Conservation (phyloP, 2,888 invertebrate genomes). For the Xestia rhomboidea region DNA sequence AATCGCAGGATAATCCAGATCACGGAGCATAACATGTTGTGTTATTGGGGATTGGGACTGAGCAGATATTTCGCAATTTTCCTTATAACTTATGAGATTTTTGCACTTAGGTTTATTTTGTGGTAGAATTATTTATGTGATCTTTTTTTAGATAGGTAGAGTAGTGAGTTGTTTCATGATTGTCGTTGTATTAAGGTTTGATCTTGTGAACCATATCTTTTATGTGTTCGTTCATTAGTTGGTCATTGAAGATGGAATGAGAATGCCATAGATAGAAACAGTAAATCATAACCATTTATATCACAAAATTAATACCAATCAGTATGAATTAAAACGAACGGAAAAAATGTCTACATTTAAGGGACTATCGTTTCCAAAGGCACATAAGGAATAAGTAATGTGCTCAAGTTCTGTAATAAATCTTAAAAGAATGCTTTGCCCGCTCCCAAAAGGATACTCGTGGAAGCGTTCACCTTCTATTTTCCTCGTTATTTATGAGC, state of each 20-base stretch:
- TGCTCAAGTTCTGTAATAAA: conserved; percentile 90
- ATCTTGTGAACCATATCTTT: background rate
- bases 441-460: conserved; percentile 90
- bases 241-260: background rate
- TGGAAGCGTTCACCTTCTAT: conserved; percentile 90
- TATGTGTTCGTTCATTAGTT: conserved; percentile 20
- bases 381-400: conserved; percentile 90
- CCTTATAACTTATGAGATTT: conserved; percentile 50
- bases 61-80: conserved; percentile 57
- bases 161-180: background rate
- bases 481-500: conserved; percentile 90
- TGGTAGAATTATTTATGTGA: conserved; percentile 12
- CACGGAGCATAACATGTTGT: conserved; percentile 71
- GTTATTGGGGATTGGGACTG: conserved; percentile 58
- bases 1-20: conserved; percentile 79
- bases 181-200: background rate
- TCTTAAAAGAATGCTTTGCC: conserved; percentile 90
- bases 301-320: conserved; percentile 50
- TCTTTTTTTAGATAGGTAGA: conserved; percentile 17
- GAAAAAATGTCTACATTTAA: conserved; percentile 78
- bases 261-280: background rate
- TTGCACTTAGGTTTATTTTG: conserved; percentile 27
- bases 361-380: conserved; percentile 83
- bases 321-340: conserved; percentile 60
- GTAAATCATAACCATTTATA: conserved; percentile 37